Percentiles rank a stretch among this genome's conserved stretches.
Conservation (phyloP, 2,888 invertebrate species). For the Cordylochernes scorpioides region DNA sequence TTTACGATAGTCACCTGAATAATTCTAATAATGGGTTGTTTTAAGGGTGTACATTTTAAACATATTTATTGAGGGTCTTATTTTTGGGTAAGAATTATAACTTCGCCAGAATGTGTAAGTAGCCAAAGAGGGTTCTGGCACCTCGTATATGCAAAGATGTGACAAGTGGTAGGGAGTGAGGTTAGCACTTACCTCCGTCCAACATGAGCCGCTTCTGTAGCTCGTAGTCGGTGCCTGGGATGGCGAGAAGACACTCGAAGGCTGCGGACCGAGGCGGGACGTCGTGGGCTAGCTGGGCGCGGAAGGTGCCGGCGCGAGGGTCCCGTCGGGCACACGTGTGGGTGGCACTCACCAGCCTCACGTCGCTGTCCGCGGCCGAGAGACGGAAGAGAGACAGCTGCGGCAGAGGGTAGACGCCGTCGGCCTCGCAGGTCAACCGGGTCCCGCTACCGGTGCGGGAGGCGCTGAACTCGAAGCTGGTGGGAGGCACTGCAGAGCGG, state of each 20-base stretch:
- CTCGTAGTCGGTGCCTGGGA: slow-evolving; percentile 13
- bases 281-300: slow-evolving; percentile 6
- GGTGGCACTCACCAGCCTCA: not conserved
- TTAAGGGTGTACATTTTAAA: too few species aligned
- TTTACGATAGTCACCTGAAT: too few species aligned
- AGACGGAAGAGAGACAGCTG: slow-evolving; percentile 14
- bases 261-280: slow-evolving; percentile 6
- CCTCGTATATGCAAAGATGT: too few species aligned
- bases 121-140: too few species aligned
- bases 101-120: too few species aligned
- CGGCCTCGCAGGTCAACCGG: slow-evolving; percentile 13
- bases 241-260: slow-evolving; percentile 13
- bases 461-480: slow-evolving; percentile 11
- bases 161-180: too few species aligned
- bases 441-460: too few species aligned
- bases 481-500: slow-evolving; percentile 9
- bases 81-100: too few species aligned
- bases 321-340: not conserved
- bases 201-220: slow-evolving; percentile 11
- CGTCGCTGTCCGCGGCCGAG: not conserved
- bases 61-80: too few species aligned
- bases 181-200: slow-evolving; percentile 8
- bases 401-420: slow-evolving; percentile 15
- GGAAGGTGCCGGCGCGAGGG: slow-evolving; percentile 6
- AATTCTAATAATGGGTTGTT: too few species aligned